phyloP scores from a whole-genome alignment of 2,888 invertebrate genomes.

The Calliopum simillimum region DNA sequence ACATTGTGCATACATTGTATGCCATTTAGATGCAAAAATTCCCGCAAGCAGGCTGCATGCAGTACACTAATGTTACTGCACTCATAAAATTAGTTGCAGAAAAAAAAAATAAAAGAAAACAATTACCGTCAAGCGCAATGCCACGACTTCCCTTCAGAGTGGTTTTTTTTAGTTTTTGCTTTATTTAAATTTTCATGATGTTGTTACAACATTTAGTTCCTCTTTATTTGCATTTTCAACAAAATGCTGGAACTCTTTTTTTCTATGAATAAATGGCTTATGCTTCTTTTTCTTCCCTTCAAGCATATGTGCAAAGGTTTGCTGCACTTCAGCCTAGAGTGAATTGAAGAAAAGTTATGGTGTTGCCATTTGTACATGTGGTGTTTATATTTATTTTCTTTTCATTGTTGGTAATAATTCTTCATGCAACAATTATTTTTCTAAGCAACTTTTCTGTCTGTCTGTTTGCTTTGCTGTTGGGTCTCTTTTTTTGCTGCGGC shows the following conservation, averaged over 20 bases:
- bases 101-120: too few species aligned
- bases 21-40: too few species aligned
- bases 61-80: too few species aligned
- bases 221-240: conserved; percentile 39
- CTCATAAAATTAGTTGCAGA: too few species aligned
- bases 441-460: conserved; percentile 5
- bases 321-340: conserved; percentile 10
- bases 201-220: conserved; percentile 9
- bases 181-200: neutral
- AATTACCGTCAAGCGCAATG: too few species aligned
- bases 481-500: neutral
- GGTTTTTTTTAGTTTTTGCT: too few species aligned
- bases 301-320: conserved; percentile 1
- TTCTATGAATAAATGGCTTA: neutral
- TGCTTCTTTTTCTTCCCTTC: conserved; percentile 2
- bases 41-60: too few species aligned
- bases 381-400: too few species aligned
- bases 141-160: too few species aligned
- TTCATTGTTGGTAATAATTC: conserved; percentile 8
- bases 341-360: neutral
- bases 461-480: neutral
- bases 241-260: neutral
- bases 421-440: conserved; percentile 32
- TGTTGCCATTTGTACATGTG: neutral
- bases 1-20: too few species aligned